Evolutionary conservation across 2,797 vertebrate genomes (phyloP).

Genomic region (Rhinogobio ventralis): DNA sequence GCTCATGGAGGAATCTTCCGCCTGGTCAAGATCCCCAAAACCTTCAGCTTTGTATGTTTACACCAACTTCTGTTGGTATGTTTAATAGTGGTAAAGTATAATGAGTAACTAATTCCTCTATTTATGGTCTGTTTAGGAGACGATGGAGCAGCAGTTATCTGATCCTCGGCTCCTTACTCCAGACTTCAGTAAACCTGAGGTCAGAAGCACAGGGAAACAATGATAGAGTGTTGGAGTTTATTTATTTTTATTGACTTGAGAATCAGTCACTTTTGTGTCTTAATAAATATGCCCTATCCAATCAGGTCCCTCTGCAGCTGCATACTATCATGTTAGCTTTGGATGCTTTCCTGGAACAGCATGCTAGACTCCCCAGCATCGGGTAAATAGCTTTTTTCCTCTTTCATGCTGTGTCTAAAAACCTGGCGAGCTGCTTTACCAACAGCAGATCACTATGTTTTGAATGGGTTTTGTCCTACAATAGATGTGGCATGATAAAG

Average conservation of each 20-base stretch:
- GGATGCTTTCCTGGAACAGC: constrained; percentile 89
- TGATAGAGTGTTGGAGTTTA: background rate
- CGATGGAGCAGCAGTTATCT: constrained; percentile 86
- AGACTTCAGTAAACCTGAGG: constrained; percentile 97
- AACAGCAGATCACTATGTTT: constrained; percentile 7
- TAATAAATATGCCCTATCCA: constrained; percentile 22
- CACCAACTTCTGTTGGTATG: background rate
- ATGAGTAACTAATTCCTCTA: constrained; percentile 15
- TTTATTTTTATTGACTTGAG: background rate
- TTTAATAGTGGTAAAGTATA: background rate
- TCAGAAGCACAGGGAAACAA: constrained; percentile 64
- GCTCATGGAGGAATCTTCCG: constrained; percentile 93
- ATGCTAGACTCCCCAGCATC: constrained; percentile 84
- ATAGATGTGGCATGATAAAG: background rate
- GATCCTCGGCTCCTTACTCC: constrained; percentile 86
- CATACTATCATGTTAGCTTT: constrained; percentile 92
- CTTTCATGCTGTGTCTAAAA: background rate
- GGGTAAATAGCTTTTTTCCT: constrained; percentile 79
- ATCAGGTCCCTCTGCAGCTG: constrained; percentile 89
- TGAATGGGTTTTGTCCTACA: background rate
- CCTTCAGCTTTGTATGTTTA: constrained; percentile 90
- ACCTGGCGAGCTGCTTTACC: background rate
- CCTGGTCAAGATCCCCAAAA: constrained; percentile 88
- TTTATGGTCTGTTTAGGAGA: constrained; percentile 79
- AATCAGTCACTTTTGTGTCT: background rate